Percentiles rank a stretch among this genome's conserved stretches.
Conservation (phyloP, 2,797 vertebrate genomes). For the Echiichthys vipera region DNA sequence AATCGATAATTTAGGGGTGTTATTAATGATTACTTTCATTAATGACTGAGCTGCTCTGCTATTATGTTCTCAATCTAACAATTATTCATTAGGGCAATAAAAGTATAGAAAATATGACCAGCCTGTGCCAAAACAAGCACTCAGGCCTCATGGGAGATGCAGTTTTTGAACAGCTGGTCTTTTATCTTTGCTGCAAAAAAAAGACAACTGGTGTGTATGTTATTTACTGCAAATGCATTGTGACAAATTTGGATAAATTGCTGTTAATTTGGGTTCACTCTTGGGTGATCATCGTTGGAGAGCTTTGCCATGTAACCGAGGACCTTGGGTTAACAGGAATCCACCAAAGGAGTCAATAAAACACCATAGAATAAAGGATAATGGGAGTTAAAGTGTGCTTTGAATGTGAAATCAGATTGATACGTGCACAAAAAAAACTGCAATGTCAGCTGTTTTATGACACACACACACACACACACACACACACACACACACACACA, state of each 20-base stretch:
- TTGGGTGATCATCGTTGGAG: not conserved
- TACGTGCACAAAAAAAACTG: constrained; percentile 16
- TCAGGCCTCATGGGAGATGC: not conserved
- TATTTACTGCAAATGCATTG: not conserved
- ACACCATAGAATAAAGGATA: not conserved
- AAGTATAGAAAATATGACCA: not conserved
- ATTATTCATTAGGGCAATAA: not conserved
- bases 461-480: constrained; percentile 45
- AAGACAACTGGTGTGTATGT: not conserved
- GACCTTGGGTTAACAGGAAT: not conserved
- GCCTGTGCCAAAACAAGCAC: not conserved
- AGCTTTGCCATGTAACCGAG: not conserved
- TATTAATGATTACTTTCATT: not conserved
- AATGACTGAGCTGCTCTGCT: not conserved
- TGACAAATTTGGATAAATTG: not conserved
- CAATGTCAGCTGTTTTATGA: constrained; percentile 50
- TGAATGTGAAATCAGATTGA: not conserved
- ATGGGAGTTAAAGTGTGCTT: not conserved
- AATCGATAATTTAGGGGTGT: not conserved
- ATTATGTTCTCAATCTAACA: not conserved
- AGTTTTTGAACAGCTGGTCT: not conserved
- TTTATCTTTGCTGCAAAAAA: not conserved
- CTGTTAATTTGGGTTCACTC: not conserved
- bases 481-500: constrained; percentile 2
- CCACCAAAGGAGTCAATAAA: not conserved